A percentile compares a stretch with the other conserved stretches of the same genome.
These are phyloP conservation scores for Luperina testacea DNA, from an alignment of 2,888 invertebrate species.

Conservation along the genomic window DNA sequence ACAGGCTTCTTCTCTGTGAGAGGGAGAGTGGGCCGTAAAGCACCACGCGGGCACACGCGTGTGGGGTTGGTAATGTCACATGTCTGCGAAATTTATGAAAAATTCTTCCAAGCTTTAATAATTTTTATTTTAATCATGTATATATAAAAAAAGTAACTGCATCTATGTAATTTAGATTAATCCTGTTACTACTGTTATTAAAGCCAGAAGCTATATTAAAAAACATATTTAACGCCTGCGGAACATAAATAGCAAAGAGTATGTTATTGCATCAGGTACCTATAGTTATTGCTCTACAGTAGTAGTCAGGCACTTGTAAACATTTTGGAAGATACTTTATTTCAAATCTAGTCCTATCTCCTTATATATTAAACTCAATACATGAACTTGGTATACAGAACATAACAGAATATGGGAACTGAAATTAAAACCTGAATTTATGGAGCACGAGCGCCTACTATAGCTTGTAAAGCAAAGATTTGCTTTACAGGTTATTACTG, in stretches of 20 bases:
- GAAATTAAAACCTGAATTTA: too few relatives aligned
- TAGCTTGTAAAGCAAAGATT: constrained; percentile 18
- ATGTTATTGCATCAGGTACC: background rate
- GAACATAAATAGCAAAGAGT: background rate
- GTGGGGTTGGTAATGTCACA: background rate
- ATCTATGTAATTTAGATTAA: background rate
- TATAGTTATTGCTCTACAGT: constrained; percentile 15
- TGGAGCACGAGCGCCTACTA: constrained; percentile 17
- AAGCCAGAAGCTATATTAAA: background rate
- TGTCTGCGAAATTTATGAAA: background rate
- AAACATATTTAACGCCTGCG: constrained; percentile 15
- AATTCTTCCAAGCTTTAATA: background rate
- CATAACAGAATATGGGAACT: background rate
- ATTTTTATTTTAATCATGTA: background rate
- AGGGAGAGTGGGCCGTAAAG: background rate
- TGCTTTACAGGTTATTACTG: background rate
- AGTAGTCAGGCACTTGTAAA: constrained; percentile 11
- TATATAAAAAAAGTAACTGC: background rate
- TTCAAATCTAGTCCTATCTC: background rate
- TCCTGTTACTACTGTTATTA: background rate
- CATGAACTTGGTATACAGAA: background rate
- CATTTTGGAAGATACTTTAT: background rate
- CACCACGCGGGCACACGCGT: background rate
- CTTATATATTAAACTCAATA: background rate
- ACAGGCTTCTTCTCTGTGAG: background rate